Evolutionary conservation across 2,888 invertebrate genomes (phyloP).

Genomic region (Clanis bilineata): DNA sequence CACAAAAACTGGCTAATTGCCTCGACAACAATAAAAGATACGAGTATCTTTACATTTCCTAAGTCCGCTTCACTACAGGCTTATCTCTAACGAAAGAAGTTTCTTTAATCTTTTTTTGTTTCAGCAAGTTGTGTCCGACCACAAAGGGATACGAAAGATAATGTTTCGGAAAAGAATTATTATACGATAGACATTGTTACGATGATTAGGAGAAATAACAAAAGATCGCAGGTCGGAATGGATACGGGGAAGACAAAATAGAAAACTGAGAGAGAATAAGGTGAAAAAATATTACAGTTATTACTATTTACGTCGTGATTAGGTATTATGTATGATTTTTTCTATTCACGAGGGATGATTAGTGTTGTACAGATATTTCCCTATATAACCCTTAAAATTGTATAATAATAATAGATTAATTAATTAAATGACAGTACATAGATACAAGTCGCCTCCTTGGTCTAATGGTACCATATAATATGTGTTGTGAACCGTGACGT

Average conservation of each 20-base stretch:
- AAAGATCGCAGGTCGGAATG: background rate
- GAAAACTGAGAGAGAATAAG: background rate
- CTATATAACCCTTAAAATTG: too few relatives aligned
- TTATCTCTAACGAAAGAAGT: background rate
- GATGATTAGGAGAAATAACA: background rate
- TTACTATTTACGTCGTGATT: too few relatives aligned
- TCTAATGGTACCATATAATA: too few relatives aligned
- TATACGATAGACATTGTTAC: background rate
- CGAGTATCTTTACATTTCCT: background rate
- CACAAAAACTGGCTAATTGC: constrained; percentile 49
- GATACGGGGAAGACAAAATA: background rate
- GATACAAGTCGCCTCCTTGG: too few relatives aligned
- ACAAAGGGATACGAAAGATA: background rate
- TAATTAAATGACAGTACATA: too few relatives aligned
- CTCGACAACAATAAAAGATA: constrained; percentile 28
- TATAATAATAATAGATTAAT: too few relatives aligned
- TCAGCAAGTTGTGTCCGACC: background rate
- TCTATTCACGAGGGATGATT: too few relatives aligned
- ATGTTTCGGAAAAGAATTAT: background rate
- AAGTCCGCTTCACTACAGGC: background rate
- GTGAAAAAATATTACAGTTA: background rate
- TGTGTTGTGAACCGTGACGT: too few relatives aligned
- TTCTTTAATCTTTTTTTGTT: background rate
- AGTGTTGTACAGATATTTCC: too few relatives aligned
- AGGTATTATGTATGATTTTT: too few relatives aligned